Evolutionary conservation across 1,140 invertebrate species (phyloP).

Genomic region (Anoplolepis gracilipes): DNA sequence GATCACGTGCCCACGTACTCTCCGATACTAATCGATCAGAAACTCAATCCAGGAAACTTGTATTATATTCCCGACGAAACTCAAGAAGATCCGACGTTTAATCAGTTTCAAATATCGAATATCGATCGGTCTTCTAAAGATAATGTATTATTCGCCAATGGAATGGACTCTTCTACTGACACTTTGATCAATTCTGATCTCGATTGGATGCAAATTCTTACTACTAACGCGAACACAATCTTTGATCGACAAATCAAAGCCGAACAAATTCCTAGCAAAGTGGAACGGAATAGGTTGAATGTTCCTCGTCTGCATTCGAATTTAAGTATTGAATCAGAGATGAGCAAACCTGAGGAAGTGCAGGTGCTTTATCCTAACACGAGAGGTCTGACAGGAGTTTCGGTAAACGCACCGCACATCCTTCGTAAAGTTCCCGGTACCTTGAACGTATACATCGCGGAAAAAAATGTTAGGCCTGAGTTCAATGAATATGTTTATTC

Average conservation of each 20-base stretch:
- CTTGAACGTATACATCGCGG: constrained; percentile 30
- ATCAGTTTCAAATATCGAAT: constrained; percentile 32
- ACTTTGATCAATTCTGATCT: not conserved
- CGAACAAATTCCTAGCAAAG: not conserved
- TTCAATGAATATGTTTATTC: constrained; percentile 17
- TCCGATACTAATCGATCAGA: constrained; percentile 3
- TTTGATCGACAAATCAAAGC: not conserved
- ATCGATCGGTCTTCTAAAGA: constrained; percentile 12
- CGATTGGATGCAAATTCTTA: not conserved
- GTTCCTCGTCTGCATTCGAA: not conserved
- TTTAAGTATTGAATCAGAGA: not conserved
- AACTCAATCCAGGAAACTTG: not conserved
- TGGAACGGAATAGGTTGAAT: not conserved
- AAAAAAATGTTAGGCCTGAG: not conserved
- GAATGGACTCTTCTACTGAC: not conserved
- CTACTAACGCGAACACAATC: constrained; percentile 7
- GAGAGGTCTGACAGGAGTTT: not conserved
- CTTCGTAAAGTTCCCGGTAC: constrained; percentile 33
- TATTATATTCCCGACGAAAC: constrained; percentile 2
- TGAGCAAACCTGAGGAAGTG: not conserved
- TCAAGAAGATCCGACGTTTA: not conserved
- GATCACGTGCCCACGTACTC: not conserved
- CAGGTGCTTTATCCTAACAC: constrained; percentile 4
- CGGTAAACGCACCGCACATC: constrained; percentile 8
- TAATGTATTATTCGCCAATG: not conserved